Evolutionary conservation across 2,113 vertebrate species (phyloP).

Genomic region (Nematolebias whitei): DNA sequence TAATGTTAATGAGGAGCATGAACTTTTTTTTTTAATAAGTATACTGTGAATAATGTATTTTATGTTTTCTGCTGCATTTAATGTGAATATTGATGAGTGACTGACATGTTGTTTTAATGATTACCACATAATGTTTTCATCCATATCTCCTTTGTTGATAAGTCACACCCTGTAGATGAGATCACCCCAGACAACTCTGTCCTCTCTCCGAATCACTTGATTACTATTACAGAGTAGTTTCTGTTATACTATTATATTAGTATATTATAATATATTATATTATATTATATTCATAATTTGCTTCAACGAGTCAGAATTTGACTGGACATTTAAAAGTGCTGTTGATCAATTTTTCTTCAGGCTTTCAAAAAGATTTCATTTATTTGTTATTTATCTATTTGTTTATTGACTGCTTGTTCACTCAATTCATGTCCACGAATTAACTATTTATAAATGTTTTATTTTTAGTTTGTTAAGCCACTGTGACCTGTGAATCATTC

Average conservation of each 20-base stretch:
- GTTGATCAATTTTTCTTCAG: too few species aligned
- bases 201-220: slow-evolving; percentile 51
- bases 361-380: too few species aligned
- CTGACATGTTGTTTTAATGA: slow-evolving; percentile 32
- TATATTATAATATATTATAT: too few species aligned
- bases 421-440: too few species aligned
- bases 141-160: slow-evolving; percentile 48
- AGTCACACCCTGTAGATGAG: slow-evolving; percentile 60
- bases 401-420: too few species aligned
- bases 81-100: slow-evolving; percentile 44
- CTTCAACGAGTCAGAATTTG: too few species aligned
- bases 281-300: neutral
- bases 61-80: slow-evolving; percentile 38
- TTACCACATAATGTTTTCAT: slow-evolving; percentile 54
- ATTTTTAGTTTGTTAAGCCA: too few species aligned
- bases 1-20: slow-evolving; percentile 41
- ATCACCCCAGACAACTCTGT: slow-evolving; percentile 65
- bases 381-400: too few species aligned
- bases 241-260: neutral
- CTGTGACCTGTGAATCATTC: too few species aligned
- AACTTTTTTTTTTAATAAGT: slow-evolving; percentile 31
- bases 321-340: too few species aligned
- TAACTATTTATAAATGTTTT: too few species aligned
- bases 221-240: slow-evolving; percentile 4
- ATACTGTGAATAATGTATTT: slow-evolving; percentile 25